Conservation (phyloP, 1,140 invertebrate species). For the Halesus radiatus region DNA sequence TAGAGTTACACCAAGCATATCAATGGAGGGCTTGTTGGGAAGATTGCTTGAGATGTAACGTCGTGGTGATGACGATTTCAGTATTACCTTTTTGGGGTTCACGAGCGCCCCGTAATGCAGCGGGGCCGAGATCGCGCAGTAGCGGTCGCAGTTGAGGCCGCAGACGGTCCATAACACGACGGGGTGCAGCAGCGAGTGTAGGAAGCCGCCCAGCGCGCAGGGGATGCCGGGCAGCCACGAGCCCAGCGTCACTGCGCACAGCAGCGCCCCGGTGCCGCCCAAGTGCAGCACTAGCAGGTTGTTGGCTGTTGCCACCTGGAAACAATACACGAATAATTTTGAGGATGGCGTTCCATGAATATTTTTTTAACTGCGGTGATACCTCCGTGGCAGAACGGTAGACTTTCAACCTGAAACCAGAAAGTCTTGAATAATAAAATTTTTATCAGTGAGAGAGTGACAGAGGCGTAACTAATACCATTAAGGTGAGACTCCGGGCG, state of each 20-base stretch:
- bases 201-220: slow-evolving; percentile 75
- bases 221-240: slow-evolving; percentile 68
- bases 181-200: slow-evolving; percentile 80
- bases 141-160: slow-evolving; percentile 84
- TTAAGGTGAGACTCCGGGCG: too few species aligned
- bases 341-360: too few species aligned
- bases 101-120: slow-evolving; percentile 82
- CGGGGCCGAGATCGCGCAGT: slow-evolving; percentile 83
- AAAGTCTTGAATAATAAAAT: too few species aligned
- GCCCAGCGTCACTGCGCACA: slow-evolving; percentile 73
- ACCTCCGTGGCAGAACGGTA: too few species aligned
- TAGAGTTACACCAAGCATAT: too few species aligned
- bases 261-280: slow-evolving; percentile 76
- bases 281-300: slow-evolving; percentile 80
- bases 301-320: slow-evolving; percentile 76
- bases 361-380: too few species aligned
- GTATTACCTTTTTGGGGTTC: slow-evolving; percentile 75
- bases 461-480: too few species aligned
- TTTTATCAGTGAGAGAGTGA: too few species aligned
- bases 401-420: too few species aligned
- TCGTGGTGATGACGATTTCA: too few species aligned
- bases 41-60: too few species aligned
- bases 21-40: too few species aligned
- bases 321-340: slow-evolving; percentile 58
- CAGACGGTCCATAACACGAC: slow-evolving; percentile 85